Evolutionary conservation across 2,888 invertebrate genomes (phyloP), one percentile per base, ranked within the genome.

Genomic region (Metalampra italica): DNA sequence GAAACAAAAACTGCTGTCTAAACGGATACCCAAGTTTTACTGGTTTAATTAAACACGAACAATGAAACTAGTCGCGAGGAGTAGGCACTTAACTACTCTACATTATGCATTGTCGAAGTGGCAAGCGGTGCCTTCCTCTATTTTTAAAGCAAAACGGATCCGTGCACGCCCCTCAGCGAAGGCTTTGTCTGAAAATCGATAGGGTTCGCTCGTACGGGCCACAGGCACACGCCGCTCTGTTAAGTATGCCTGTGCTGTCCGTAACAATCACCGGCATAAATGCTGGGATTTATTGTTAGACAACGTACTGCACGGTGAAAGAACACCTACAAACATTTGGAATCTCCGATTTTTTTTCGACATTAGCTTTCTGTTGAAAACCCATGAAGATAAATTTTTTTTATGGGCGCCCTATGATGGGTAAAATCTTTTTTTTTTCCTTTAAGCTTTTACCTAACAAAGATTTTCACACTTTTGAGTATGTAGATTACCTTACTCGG

Each of bases 141-240:
- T 73, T 68, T 70, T 70, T 70, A 68, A 60, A 59, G 52, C 52
- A 56, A 50, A 47, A 47, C 36, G 34, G 5, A 22, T 29, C 13
- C 1, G 14, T 9, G 40, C 40, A 11, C 7, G 44, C 54, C 46
- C 46, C 46, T 22, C 22, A 22, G 5, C 22, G 22, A 51, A 51
- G 37, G 34, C 53, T 46, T 48, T 48, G 54, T 50, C 64, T 61
- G 61, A 70, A 74, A 73, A 77, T 76, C 77, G 64, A 77, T 77
- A 71, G 63, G 66, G 68, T 59, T 62, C 54, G 54, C 53, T 56
- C 55, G 50, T 46, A 38, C 54, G 55, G 45, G n/a, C n/a, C n/a
- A n/a, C n/a, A n/a, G n/a, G n/a, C n/a, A n/a, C n/a, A n/a, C n/a
- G n/a, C n/a, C n/a, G n/a, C n/a, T n/a, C n/a, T n/a, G n/a, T n/a